A percentile compares a stretch with the other conserved stretches of the same genome.
Evolutionary conservation across 2,888 invertebrate genomes (phyloP).

Genomic region (Anthophora plumipes): DNA sequence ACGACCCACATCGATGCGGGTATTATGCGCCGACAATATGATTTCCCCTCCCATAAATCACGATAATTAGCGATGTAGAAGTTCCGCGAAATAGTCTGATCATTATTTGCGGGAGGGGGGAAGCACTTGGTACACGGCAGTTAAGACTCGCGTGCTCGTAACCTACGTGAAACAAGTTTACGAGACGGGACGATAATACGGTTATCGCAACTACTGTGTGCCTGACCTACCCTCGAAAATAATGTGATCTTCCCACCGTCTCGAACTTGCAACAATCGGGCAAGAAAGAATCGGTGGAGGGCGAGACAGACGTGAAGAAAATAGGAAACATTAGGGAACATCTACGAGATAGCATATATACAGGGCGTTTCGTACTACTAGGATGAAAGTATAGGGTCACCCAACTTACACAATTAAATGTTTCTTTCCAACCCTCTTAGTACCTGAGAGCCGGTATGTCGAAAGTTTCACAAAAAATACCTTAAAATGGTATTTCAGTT

Average conservation of each 20-base stretch:
- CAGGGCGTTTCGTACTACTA: no score
- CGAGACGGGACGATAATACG: conserved; percentile 65
- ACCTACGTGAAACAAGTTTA: conserved; percentile 63
- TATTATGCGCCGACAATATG: background rate
- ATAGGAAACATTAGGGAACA: background rate
- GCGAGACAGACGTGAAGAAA: background rate
- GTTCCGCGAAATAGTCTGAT: conserved; percentile 33
- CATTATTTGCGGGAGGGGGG: conserved; percentile 47
- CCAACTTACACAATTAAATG: no score
- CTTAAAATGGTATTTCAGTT: no score
- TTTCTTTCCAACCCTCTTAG: no score
- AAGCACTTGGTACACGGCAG: conserved; percentile 36
- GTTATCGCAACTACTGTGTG: conserved; percentile 63
- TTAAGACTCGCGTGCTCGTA: conserved; percentile 63
- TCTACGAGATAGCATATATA: no score
- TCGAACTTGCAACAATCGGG: conserved; percentile 28
- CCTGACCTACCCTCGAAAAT: conserved; percentile 67
- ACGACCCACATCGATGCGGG: background rate
- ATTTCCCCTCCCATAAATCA: conserved; percentile 32
- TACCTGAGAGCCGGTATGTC: no score
- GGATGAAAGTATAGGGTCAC: no score
- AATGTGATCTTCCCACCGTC: conserved; percentile 45
- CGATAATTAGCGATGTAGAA: conserved; percentile 36
- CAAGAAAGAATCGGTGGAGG: background rate
- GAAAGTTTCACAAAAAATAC: no score